Evolutionary conservation across 2,888 invertebrate species (phyloP).

Genomic region (Lucinisca nassula): DNA sequence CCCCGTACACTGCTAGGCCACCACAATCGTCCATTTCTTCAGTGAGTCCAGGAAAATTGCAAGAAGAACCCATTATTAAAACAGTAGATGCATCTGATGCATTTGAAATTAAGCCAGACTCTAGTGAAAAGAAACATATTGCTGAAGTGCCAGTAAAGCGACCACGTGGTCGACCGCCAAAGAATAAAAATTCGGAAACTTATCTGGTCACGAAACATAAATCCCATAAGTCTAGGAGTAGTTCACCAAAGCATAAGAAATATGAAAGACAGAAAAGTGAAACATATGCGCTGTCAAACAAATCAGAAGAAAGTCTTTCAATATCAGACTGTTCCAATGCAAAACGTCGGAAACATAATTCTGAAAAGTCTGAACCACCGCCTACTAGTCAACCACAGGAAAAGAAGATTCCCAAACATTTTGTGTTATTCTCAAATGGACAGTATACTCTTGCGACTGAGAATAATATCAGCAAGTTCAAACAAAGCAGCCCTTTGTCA

Average conservation of each 20-base stretch:
- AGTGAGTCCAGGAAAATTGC: not conserved
- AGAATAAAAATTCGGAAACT: conserved; percentile 44
- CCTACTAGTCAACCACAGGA: conserved; percentile 41
- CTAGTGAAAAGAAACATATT: not conserved
- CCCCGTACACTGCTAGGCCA: not conserved
- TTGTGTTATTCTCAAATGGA: conserved; percentile 64
- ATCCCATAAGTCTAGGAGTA: conserved; percentile 66
- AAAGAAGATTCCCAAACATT: conserved; percentile 66
- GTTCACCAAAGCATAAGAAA: conserved; percentile 56
- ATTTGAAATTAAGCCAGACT: not conserved
- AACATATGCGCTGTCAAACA: not conserved
- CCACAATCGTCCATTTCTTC: not conserved
- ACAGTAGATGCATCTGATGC: too few species aligned
- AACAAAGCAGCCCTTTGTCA: conserved; percentile 68
- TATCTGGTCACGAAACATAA: conserved; percentile 52
- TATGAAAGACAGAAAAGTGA: not conserved
- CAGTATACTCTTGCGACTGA: conserved; percentile 65
- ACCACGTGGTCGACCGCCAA: conserved; percentile 66
- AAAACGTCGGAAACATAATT: not conserved
- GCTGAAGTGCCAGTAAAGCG: not conserved
- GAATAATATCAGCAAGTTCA: conserved; percentile 49
- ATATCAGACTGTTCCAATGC: not conserved
- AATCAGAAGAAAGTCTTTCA: not conserved
- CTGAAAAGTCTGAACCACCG: conserved; percentile 1
- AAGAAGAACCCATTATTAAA: too few species aligned